Base-by-base conservation (phyloP, 2,888 invertebrate species). In the Meghimatium bilineatum region DNA sequence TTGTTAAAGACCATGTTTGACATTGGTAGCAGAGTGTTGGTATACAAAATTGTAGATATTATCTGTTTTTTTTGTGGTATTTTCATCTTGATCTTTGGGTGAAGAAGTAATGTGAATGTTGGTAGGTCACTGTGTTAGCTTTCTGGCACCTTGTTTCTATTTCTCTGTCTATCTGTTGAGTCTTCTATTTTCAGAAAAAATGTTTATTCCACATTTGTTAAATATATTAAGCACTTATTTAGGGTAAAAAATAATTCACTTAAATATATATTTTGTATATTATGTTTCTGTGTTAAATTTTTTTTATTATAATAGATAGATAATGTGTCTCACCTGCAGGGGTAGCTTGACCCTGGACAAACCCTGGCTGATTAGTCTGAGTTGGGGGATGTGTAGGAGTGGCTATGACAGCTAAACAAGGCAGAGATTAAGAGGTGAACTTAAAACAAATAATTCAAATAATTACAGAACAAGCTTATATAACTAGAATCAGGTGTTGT, bases 311-410 rank as follows among this genome's bases (percentile, higher is more conserved):
- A 72, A 72, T 44, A 72, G n/a, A 8, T 44, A 72, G 44, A 2
- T 72, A 20, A 34, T 63, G 63, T 23, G 23, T 17, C 82, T 82
- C 82, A 82, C 82, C 82, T 82, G 82, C 67, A 29, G 82, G 82
- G 14, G 82, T 82, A 36, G 49, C 29, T 32, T 75, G 82, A 67
- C 82, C 82, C 67, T 66, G 82, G 76, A 63, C 44, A 76, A 76
- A 81, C 38, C 60, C 74, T 60, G 63, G 56, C 29, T 76, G 75
- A 67, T 67, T 75, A 67, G 67, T 74, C 76, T 82, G 82, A 52
- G 1, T n/a, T 34, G n/a, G 63, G 67, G 82, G 49, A 44, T 82
- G 82, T 49, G 67, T 76, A 56, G 82, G 82, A 32, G 82, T 82
- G 44, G 75, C 34, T 17, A 74, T 67, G 67, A 67, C 52, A 63